Conservation (phyloP, 2,113 vertebrate species). For the Lutjanus erythropterus region DNA sequence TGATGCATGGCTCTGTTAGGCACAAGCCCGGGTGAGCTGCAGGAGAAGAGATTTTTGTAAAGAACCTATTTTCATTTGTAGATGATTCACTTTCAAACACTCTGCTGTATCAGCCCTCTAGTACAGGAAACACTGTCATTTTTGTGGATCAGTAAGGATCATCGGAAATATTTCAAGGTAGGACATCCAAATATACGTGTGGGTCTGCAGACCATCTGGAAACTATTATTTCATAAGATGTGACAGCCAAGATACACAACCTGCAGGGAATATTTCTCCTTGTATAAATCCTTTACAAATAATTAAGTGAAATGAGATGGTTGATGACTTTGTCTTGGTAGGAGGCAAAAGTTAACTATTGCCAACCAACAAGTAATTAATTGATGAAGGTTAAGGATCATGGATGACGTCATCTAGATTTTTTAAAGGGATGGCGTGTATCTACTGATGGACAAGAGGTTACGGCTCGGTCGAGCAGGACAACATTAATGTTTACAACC, state of each 20-base stretch:
- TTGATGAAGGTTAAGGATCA: not conserved
- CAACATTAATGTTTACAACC: no score
- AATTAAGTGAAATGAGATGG: not conserved
- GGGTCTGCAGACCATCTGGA: conserved; percentile 67
- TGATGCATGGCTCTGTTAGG: conserved; percentile 91
- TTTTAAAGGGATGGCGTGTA: no score
- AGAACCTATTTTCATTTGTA: not conserved
- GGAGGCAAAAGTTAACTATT: not conserved
- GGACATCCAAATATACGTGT: conserved; percentile 23
- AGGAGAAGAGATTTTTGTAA: not conserved
- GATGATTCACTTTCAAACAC: not conserved
- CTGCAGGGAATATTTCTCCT: conserved; percentile 38
- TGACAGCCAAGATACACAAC: conserved; percentile 43
- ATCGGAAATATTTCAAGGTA: conserved; percentile 34
- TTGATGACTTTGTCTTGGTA: not conserved
- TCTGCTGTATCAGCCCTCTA: not conserved
- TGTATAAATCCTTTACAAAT: conserved; percentile 26
- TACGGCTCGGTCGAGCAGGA: no score
- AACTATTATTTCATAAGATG: conserved; percentile 43
- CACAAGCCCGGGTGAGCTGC: conserved; percentile 86
- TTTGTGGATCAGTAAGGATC: not conserved
- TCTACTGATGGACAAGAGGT: no score
- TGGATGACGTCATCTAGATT: not conserved
- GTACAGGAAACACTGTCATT: conserved; percentile 10
- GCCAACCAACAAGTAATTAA: not conserved